Percentiles rank a stretch among this genome's conserved stretches.
These are phyloP conservation scores for Hirtodrosophila histrioides DNA, from an alignment of 2,888 invertebrate genomes.

Conservation along the genomic window DNA sequence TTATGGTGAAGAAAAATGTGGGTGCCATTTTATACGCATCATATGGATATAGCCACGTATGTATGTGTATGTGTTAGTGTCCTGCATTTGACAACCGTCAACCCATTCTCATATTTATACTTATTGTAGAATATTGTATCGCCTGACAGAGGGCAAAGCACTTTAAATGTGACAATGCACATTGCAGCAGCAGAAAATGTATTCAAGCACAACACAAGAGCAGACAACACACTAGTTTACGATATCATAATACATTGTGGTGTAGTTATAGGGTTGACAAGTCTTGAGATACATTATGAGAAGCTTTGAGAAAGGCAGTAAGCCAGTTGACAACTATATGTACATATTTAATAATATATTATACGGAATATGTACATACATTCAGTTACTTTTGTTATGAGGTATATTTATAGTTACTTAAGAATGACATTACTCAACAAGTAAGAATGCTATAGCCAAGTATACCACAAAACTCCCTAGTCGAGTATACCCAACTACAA, in stretches of 20 bases:
- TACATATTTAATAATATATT: too few relatives aligned
- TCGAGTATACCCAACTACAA: too few relatives aligned
- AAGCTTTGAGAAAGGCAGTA: too few relatives aligned
- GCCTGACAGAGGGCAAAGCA: slow-evolving; percentile 50
- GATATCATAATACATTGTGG: not conserved
- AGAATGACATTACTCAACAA: too few relatives aligned
- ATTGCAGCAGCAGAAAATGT: slow-evolving; percentile 10
- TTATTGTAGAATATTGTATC: slow-evolving; percentile 34
- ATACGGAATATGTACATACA: too few relatives aligned
- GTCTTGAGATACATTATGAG: too few relatives aligned
- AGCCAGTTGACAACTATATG: too few relatives aligned
- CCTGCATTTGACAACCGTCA: not conserved
- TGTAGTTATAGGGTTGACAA: not conserved
- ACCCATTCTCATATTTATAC: slow-evolving; percentile 17
- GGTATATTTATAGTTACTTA: too few relatives aligned
- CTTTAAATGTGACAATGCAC: slow-evolving; percentile 57
- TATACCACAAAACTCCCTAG: too few relatives aligned
- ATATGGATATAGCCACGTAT: not conserved
- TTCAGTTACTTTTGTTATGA: too few relatives aligned
- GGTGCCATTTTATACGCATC: slow-evolving; percentile 31
- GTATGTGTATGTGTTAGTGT: slow-evolving; percentile 20
- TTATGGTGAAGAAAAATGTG: slow-evolving; percentile 74
- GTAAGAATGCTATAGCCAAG: too few relatives aligned
- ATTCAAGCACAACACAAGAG: not conserved
- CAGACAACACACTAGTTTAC: slow-evolving; percentile 17